Base-by-base conservation (phyloP, 2,888 invertebrate genomes). In the Ennomos quercinarius region DNA sequence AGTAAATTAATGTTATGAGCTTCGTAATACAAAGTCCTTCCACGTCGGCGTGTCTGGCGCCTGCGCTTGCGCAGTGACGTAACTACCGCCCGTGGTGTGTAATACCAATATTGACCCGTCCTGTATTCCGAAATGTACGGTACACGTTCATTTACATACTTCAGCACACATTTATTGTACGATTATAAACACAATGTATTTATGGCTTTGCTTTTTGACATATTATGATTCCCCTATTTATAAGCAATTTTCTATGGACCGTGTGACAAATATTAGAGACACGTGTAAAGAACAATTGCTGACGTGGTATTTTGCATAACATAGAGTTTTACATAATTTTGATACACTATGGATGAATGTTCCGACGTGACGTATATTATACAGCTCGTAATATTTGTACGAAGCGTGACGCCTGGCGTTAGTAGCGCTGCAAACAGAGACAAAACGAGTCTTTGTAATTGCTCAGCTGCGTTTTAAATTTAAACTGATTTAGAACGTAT, bases 291-390 rank as follows among this genome's bases (percentile, higher is more conserved):
- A 34, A 17, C 13, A 51, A 36, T 37, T 10, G 4, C 51, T 38
- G 47, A 57, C 50, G 57, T 34, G n/a, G 11, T 57, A 11, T 41
- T 45, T 36, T 42, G 35, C 42, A 27, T 57, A 42, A 45, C 54
- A 41, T 53, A 12, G 13, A 45, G 38, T 12, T 51, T 49, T 40
- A 34, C 57, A 51, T 51, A 46, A 34, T 36, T 50, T 51, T 45
- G 57, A 11, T 47, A 46, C 41, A 41, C 41, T 38, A 27, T 6
- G 27, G 35, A 41, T 17, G 42, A 46, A 46, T 50, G 41, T 46
- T 41, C 11, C 12, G 9, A 2, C 11, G 12, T 35, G 45, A 50
- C 39, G 50, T 27, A 35, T 3, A 6, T 27, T 17, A 17, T 17
- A 17, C n/a, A 10, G 9, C 42, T 13, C 27, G 11, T 35, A 9